Base-by-base conservation (phyloP, 2,797 vertebrate species). In the Channallabes apus region DNA sequence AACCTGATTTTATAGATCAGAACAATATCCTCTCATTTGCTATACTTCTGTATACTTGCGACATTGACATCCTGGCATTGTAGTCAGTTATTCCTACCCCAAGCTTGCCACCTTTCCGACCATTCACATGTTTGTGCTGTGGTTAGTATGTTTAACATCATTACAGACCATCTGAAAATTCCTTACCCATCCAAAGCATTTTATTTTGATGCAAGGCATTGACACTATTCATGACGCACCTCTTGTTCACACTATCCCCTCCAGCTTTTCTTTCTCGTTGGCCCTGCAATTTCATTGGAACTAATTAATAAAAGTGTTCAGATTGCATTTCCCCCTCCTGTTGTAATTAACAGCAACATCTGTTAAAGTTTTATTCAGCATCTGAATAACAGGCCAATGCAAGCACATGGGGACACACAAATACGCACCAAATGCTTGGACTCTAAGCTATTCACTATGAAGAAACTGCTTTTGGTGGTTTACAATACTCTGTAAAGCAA, bases 231-330 rank as follows among this genome's bases (percentile, higher is more conserved):
- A 80, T 87, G 86, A 89, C 79, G 88, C 85, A 78, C 85, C 73
- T 82, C 84, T 84, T 84, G 68, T 87, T 82, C 18, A n/a, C 76
- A 75, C 84, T 82, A 86, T 86, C 85, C 85, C 87, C 82, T 88
- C 77, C 86, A 84, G 88, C 80, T 54, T 82, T 77, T 85, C 69
- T 75, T 76, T 82, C 84, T 84, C 82, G 18, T 82, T 59, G 62
- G 87, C 85, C 82, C 65, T 76, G 64, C 87, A 86, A 84, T 88
- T 89, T 86, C 89, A 86, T 56, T 88, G 87, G 89, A 88, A 87
- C 86, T 87, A 88, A 89, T 89, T 88, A 89, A 89, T 89, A 89
- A 89, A 88, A 86, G 87, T 84, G 85, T 89, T 89, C 88, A 80
- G 88, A 88, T 86, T 81, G 87, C 87, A 86, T 87, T 85, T 84